Evolutionary conservation across 2,888 invertebrate genomes (phyloP), one percentile per base, ranked within the genome.

Genomic region (Anthophora plumipes): DNA sequence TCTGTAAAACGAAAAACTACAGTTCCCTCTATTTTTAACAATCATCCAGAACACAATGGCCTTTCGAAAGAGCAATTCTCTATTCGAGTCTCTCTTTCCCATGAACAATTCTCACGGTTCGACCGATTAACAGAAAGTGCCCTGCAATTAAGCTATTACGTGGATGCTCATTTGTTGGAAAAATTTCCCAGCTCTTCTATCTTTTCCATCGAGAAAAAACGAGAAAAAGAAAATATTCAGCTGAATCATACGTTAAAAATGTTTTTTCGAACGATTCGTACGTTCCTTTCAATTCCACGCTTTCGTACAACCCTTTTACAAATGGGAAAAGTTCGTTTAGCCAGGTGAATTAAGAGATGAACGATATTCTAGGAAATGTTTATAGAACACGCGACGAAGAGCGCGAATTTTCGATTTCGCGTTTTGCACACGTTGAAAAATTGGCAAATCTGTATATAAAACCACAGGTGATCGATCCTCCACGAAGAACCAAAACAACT

Each of bases 381-480:
- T 25, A 11, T 14, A 39, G n/a, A 43, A 54, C 60, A 46, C 54
- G 69, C 39, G 66, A 54, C 20, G 5, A 41, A 0, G n/a, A 11
- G 69, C 14, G 73, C 67, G 46, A 57, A 70, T 77, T 80, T 67
- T 74, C 80, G 78, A 85, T 77, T 83, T 50, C 54, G 63, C 61
- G 39, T 52, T 59, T 22, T 31, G 48, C 37, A 25, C 22, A 25
- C 59, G n/a, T n/a, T n/a, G n/a, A n/a, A n/a, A n/a, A n/a, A n/a
- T n/a, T n/a, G n/a, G n/a, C n/a, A n/a, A n/a, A n/a, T n/a, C n/a
- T n/a, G n/a, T n/a, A n/a, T n/a, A n/a, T n/a, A n/a, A n/a, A n/a
- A n/a, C n/a, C n/a, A n/a, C n/a, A n/a, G n/a, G n/a, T n/a, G n/a
- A n/a, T n/a, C n/a, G n/a, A n/a, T n/a, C n/a, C n/a, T n/a, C n/a